Conservation (phyloP, 2,888 invertebrate genomes). For the Tenthredo amoena region DNA sequence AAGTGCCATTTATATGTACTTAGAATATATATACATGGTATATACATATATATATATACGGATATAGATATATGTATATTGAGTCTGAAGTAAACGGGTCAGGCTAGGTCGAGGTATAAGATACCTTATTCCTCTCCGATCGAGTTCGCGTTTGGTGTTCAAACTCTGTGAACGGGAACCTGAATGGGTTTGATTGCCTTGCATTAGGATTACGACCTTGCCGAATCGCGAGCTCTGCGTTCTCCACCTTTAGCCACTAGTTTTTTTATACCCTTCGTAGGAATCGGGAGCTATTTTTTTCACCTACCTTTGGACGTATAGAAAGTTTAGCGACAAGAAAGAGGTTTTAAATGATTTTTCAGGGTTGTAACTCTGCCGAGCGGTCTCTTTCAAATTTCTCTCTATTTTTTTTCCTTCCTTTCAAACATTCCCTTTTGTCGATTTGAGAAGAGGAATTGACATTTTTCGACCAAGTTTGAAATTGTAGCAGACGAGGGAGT, state of each 20-base stretch:
- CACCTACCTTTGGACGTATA: neutral
- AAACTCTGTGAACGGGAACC: constrained; percentile 40
- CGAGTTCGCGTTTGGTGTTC: constrained; percentile 35
- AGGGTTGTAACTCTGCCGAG: neutral
- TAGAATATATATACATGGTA: neutral
- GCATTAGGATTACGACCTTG: constrained; percentile 48
- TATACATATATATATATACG: neutral
- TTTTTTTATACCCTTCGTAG: neutral
- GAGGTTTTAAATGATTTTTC: neutral
- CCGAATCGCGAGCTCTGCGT: neutral
- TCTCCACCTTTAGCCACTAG: constrained; percentile 3
- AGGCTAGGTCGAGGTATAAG: constrained; percentile 5
- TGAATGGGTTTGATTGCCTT: constrained; percentile 43
- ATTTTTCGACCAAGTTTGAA: constrained; percentile 11
- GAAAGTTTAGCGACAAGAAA: constrained; percentile 12
- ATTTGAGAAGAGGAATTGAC: neutral
- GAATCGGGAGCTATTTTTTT: constrained; percentile 13
- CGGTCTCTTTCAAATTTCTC: neutral
- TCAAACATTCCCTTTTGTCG: neutral
- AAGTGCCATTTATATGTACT: constrained; percentile 35
- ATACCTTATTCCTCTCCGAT: constrained; percentile 7
- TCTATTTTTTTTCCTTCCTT: neutral
- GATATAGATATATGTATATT: neutral
- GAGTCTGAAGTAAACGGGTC: constrained; percentile 5
- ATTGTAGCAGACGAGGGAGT: neutral